phyloP scores from a whole-genome alignment of 2,888 invertebrate species.

The Torymus aiolomorphi region DNA sequence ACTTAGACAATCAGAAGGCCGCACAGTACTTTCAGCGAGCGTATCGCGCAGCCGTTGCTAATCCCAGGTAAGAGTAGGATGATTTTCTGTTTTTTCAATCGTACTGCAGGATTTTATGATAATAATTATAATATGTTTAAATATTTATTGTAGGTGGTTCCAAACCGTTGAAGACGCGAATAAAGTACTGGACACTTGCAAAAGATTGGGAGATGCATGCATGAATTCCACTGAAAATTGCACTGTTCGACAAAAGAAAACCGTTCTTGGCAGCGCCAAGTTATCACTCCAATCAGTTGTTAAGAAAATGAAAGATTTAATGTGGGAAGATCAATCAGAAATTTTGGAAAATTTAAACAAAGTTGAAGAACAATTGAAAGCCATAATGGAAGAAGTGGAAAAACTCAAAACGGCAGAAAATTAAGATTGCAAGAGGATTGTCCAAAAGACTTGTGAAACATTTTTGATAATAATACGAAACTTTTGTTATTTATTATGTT shows the following conservation, averaged over 20 bases:
- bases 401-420: conserved; percentile 44
- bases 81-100: background rate
- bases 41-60: conserved; percentile 83
- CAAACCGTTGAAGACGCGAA: conserved; percentile 80
- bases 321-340: conserved; percentile 70
- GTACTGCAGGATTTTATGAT: no score
- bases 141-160: conserved; percentile 74
- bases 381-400: conserved; percentile 65
- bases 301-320: conserved; percentile 74
- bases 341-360: conserved; percentile 66
- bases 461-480: no score
- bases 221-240: conserved; percentile 75
- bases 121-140: no score
- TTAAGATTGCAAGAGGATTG: background rate
- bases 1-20: conserved; percentile 73
- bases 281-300: conserved; percentile 71
- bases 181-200: conserved; percentile 80
- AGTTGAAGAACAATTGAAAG: conserved; percentile 68
- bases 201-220: conserved; percentile 79
- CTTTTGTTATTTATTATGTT: no score
- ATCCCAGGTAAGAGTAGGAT: conserved; percentile 72
- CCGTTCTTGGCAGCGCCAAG: conserved; percentile 71
- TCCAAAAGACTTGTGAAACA: no score
- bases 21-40: conserved; percentile 87
- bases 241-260: conserved; percentile 69